Base-by-base conservation (phyloP, 2,797 vertebrate genomes). In the Ctenosaura bakeri region DNA sequence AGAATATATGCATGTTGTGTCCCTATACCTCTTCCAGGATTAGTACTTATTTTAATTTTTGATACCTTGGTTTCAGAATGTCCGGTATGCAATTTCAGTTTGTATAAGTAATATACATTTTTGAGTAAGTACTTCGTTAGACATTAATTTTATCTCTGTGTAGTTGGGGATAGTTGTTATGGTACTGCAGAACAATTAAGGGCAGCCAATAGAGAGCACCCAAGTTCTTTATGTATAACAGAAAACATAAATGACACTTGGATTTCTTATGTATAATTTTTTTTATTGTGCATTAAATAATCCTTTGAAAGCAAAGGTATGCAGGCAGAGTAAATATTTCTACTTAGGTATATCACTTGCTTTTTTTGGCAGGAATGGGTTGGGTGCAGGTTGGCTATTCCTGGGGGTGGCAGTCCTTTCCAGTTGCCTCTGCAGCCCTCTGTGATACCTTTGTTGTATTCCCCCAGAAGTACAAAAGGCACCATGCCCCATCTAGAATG, bases 1-100 rank as follows among this genome's bases (percentile, higher is more conserved):
- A 95, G 95, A 94, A 92, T 95, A 95, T 96, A 95, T 96, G 96
- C 94, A 95, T 92, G 95, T 95, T 92, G 94, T 50, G 94, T 95
- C 91, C 88, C 89, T 90, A 92, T 96, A 93, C 94, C 95, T 96
- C 95, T 96, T 96, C 93, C 91, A 94, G 94, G 90, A 94, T 85
- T 38, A 88, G 94, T 94, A 14, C 74, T 94, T 95, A 91, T 91
- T 95, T 94, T 64, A 92, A 89, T 93, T 74, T 96, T 93, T 87
- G 90, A 91, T 92, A 90, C 93, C 88, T 94, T 95, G n/a, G 83
- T 38, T 89, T 74, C 71, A 46, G 24, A 52, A 66, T 77, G 32
- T 29, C 22, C 35, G 12, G 10, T 82, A 50, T 29, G 22, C 35
- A 90, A 35, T 78, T 87, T 81, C 26, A 62, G 18, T 35, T 71